Evolutionary conservation across 1,140 invertebrate genomes (phyloP), one percentile per base, ranked within the genome.

Genomic region (Nautilus pompilius): DNA sequence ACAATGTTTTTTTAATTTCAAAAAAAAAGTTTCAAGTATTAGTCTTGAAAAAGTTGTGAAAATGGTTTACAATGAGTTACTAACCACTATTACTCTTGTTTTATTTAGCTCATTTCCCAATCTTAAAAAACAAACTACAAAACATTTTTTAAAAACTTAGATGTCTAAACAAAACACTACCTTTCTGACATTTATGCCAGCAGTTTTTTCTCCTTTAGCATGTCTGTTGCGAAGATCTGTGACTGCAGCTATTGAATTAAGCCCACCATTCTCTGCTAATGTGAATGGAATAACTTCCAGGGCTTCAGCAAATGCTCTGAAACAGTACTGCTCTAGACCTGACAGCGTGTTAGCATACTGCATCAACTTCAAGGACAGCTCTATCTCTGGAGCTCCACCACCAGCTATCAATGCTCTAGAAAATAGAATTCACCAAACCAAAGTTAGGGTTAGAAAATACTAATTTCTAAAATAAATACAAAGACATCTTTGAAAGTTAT

Each of bases 241-340:
- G 0, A 99, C 96, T 0, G 96, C 99, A 54, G 91, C 83, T 79
- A 99, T 98, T 0, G 98, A 91, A 84, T 97, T 99, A 2, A 99
- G 85, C n/a, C 98, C 97, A 28, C 97, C 96, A 83, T 99, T 99
- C 85, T 99, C 98, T n/a, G 98, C 95, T 58, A 99, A 85, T 3
- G 98, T 99, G 56, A 90, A 96, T 2, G 98, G 98, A 78, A 99
- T 93, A 3, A 99, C 90, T 85, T 99, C 96, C 26, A 99, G 84
- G 1, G 97, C 95, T 80, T 98, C 92, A 8, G 96, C 95, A 86
- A 93, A 99, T 1, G 93, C 95, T 67, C 91, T 87, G 68, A 84
- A 89, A 77, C 96, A 99, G 80, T 98, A 98, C 54, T 96, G 92
- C 80, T 98, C 92, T 48, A 96, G 90, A 54, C 96, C 97, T 41